Conservation (phyloP, 2,797 vertebrate species). For the Syngnathus acus region DNA sequence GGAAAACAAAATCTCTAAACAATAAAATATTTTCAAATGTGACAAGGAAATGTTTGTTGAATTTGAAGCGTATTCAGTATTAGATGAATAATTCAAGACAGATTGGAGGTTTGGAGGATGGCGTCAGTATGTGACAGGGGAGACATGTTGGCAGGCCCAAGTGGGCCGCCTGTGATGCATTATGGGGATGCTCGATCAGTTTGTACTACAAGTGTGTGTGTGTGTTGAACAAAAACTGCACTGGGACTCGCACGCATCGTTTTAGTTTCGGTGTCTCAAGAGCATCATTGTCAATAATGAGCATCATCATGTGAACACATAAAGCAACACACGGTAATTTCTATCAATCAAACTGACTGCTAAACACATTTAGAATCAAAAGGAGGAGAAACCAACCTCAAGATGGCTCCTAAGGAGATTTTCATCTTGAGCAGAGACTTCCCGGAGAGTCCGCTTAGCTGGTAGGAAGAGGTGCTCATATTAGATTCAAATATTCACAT, state of each 20-base stretch:
- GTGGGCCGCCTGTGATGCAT: constrained; percentile 25
- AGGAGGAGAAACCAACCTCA: too few species aligned
- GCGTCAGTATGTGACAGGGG: constrained; percentile 39
- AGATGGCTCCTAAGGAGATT: too few species aligned
- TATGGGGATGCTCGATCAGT: constrained; percentile 2
- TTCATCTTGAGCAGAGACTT: too few species aligned
- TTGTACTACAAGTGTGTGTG: not conserved
- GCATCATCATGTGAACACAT: not conserved
- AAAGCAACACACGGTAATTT: not conserved
- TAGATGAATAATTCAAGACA: constrained; percentile 58
- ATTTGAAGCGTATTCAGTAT: constrained; percentile 38
- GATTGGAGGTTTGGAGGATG: constrained; percentile 16
- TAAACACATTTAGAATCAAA: too few species aligned
- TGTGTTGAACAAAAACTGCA: not conserved
- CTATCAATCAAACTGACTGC: not conserved
- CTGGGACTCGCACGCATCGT: not conserved
- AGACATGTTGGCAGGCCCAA: constrained; percentile 30
- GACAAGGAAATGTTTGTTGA: constrained; percentile 27
- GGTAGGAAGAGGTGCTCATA: too few species aligned
- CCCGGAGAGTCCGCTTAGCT: too few species aligned
- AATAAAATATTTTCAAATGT: constrained; percentile 25
- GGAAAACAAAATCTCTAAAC: constrained; percentile 30
- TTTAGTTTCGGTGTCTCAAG: not conserved
- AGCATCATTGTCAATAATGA: not conserved
- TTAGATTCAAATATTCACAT: too few species aligned